Base-by-base conservation (phyloP, 2,888 invertebrate species). In the Thelaira solivaga region DNA sequence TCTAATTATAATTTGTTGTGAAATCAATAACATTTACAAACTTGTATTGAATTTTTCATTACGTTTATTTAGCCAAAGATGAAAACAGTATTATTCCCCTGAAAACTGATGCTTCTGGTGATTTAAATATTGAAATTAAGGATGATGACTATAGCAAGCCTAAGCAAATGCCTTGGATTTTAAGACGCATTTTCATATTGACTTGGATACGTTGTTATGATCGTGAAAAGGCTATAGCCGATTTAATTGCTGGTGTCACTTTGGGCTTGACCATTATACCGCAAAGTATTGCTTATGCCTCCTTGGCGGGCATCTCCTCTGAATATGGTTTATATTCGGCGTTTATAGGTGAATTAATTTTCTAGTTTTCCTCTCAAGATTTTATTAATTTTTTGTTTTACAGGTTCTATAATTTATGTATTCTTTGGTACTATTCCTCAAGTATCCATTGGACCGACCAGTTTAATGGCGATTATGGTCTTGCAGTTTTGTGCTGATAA, bases 281-380 rank as follows among this genome's bases (percentile, higher is more conserved):
- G 4, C 97, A 97, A 90, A 96, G 96, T 83, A 94, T 97, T 83
- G 97, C 97, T 11, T 97, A 97, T 88, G 97, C 97, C 0, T 71
- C 94, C 55, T 90, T 97, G 51, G 97, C 97, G 10, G 94, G 94
- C 51, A 90, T 97, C 62, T 93, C 94, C 16, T 93, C 97, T 8
- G 95, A 97, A 91, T 96, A 96, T 90, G 98, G 98, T 0, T 91
- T 98, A 20, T 98, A 98, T 88, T 95, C 97, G 1, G 94, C 97
- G 0, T 96, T 97, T 87, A 92, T 97, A 88, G 96, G 95, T 87
- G 83, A 86, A 85, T 59, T 43, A 31, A 24, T 55, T 11, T 65
- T 55, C 26, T 34, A 43, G 16, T 53, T 51, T 16, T 16, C 4
- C 18, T 45, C 51, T 13, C 11, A 11, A 13, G 10, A 47, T n/a